Evolutionary conservation across 2,113 vertebrate species (phyloP).

Genomic region (Dicerorhinus sumatrensis): DNA sequence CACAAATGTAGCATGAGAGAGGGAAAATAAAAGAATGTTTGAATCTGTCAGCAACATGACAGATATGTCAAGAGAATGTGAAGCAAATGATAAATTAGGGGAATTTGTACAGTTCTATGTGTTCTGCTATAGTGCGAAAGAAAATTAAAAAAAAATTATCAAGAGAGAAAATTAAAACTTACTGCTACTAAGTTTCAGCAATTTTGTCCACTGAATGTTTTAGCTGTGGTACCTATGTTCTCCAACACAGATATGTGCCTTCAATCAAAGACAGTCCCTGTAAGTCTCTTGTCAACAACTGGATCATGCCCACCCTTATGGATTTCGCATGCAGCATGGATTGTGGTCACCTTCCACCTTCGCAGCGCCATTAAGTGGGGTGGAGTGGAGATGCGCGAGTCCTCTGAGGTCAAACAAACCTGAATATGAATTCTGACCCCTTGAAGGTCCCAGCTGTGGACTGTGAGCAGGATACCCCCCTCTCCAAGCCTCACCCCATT

Average conservation of each 20-base stretch:
- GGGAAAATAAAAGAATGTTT: neutral
- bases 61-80: slow-evolving; percentile 14
- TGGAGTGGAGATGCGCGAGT: rapidly evolving
- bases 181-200: neutral
- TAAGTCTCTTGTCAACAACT: neutral
- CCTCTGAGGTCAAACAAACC: neutral
- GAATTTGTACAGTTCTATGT: neutral
- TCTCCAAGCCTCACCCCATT: neutral
- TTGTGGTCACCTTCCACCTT: neutral
- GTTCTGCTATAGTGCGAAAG: neutral
- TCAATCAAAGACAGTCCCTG: neutral
- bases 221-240: neutral
- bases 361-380: neutral
- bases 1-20: neutral
- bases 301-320: neutral
- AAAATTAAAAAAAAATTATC: neutral
- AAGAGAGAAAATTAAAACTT: neutral
- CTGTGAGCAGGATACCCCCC: neutral
- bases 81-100: slow-evolving; percentile 39
- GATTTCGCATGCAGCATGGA: neutral
- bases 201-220: neutral
- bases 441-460: neutral
- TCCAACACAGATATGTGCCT: neutral
- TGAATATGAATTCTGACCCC: neutral
- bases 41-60: neutral